phyloP scores from a whole-genome alignment of 2,797 vertebrate genomes.

The Cygnus olor region DNA sequence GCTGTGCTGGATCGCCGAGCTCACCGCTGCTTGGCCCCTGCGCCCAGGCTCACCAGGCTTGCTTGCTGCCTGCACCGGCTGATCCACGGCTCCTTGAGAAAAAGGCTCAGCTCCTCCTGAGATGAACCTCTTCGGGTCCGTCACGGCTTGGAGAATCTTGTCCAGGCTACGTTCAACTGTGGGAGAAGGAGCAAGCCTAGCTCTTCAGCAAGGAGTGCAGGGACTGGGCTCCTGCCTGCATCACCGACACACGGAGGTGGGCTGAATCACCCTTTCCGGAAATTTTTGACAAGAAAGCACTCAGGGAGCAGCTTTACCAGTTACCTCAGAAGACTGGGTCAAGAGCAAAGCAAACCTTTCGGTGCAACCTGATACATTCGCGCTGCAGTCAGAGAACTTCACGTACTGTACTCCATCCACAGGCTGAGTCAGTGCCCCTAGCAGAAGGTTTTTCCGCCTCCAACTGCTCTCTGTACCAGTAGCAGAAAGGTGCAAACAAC shows the following conservation, averaged over 20 bases:
- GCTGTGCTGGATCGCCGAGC: background rate
- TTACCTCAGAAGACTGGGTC: conserved; percentile 9
- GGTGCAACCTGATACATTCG: conserved; percentile 18
- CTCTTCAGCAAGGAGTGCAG: fast-evolving
- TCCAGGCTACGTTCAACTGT: background rate
- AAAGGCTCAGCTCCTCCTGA: background rate
- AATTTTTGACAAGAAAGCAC: background rate
- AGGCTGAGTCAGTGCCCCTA: conserved; percentile 49
- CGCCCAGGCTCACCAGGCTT: fast-evolving
- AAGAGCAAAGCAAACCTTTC: conserved; percentile 25
- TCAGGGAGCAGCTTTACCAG: background rate
- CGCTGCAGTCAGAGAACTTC: conserved; percentile 36
- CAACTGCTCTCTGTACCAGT: conserved; percentile 5
- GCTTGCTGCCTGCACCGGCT: background rate
- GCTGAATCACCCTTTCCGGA: background rate
- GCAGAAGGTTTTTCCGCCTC: conserved; percentile 9
- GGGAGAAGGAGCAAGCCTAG: background rate
- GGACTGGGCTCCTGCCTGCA: background rate
- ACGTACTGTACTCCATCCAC: background rate
- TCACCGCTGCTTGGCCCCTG: background rate
- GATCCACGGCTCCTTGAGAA: background rate
- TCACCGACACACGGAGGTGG: fast-evolving
- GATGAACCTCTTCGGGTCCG: background rate
- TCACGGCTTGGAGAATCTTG: fast-evolving
- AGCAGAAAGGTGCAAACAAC: conserved; percentile 14